These are phyloP conservation scores for Megaustenia siamemsis DNA, from an alignment of 2,888 invertebrate species.

Conservation along the genomic window DNA sequence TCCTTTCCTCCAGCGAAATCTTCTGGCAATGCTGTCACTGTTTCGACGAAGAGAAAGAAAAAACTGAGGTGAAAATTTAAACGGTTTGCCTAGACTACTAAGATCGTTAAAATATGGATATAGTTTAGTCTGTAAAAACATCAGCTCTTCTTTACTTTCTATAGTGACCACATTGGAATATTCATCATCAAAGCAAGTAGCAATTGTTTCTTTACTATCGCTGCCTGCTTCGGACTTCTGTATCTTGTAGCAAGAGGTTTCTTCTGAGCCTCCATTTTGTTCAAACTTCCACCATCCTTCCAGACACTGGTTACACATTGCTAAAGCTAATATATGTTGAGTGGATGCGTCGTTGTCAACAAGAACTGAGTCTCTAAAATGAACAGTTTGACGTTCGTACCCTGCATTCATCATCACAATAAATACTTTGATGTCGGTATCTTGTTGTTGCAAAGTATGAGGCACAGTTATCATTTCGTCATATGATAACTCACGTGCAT, in stretches of 20 bases:
- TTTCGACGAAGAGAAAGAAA: not conserved
- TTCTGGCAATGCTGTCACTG: not conserved
- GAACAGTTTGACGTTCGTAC: not conserved
- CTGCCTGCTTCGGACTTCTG: not conserved
- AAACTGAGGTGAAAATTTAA: not conserved
- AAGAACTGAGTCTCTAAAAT: not conserved
- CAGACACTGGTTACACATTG: not conserved
- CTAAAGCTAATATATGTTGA: not conserved
- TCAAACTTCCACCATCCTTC: too few species aligned
- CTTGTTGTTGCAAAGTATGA: not conserved
- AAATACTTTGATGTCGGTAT: not conserved
- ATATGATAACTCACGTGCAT: not conserved
- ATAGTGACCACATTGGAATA: not conserved
- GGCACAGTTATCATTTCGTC: not conserved
- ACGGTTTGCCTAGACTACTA: not conserved
- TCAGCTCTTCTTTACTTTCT: not conserved
- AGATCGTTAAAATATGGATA: not conserved
- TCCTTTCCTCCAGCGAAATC: not conserved
- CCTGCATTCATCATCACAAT: not conserved
- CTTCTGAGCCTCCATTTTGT: not conserved
- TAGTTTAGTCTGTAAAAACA: not conserved
- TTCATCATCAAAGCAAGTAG: not conserved
- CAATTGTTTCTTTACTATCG: not conserved
- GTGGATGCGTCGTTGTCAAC: not conserved
- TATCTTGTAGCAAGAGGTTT: not conserved